Conservation (phyloP, 2,888 invertebrate species). For the Mythimna albipuncta region DNA sequence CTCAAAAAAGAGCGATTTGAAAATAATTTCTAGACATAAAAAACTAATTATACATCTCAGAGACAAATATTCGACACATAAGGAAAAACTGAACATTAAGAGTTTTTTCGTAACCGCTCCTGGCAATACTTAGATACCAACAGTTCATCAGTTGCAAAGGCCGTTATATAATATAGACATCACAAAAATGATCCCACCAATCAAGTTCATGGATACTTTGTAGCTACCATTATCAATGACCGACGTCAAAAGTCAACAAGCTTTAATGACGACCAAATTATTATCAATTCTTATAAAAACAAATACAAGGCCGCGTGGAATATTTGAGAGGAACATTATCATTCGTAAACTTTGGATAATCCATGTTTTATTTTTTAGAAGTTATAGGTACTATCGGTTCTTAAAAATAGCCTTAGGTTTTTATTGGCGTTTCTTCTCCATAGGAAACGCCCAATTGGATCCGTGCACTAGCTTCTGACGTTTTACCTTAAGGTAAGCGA, state of each 20-base stretch:
- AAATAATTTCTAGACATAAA: neutral
- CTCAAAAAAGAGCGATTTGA: neutral
- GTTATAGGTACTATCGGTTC: too few relatives aligned
- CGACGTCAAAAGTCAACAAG: conserved; percentile 55
- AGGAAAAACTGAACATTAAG: neutral
- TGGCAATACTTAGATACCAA: neutral
- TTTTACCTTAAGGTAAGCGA: too few relatives aligned
- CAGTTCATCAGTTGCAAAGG: conserved; percentile 5
- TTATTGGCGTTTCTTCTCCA: too few relatives aligned
- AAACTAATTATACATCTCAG: neutral
- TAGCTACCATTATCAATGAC: conserved; percentile 64
- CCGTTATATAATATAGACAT: conserved; percentile 50
- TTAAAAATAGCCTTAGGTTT: too few relatives aligned
- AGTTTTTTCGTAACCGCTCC: neutral
- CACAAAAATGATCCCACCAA: conserved; percentile 48
- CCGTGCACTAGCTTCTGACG: too few relatives aligned
- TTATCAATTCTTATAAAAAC: conserved; percentile 55
- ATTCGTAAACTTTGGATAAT: conserved; percentile 1
- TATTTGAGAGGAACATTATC: conserved; percentile 22
- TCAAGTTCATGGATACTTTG: conserved; percentile 43
- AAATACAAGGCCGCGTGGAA: conserved; percentile 54
- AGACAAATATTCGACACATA: neutral
- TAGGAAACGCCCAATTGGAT: too few relatives aligned
- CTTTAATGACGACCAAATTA: conserved; percentile 52
- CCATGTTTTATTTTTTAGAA: neutral